These are phyloP conservation scores for Xyliphius kryptos DNA, from an alignment of 2,113 vertebrate species.

Conservation along the genomic window DNA sequence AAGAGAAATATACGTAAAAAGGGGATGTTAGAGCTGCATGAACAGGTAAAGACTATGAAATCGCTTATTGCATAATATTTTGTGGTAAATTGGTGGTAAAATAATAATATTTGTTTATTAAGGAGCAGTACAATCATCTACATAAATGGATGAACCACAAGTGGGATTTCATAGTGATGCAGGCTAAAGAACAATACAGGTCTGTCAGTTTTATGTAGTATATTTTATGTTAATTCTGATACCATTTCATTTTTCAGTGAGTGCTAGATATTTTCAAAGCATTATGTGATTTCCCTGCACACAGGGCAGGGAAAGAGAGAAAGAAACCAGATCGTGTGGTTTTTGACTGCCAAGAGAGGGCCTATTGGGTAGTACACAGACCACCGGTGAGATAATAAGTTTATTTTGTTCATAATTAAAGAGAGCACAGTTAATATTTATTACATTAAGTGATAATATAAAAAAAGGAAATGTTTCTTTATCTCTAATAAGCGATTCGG, in stretches of 20 bases:
- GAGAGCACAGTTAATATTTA: too few species aligned
- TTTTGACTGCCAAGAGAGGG: conserved; percentile 93
- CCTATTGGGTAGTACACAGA: conserved; percentile 93
- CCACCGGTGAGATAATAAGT: conserved; percentile 72
- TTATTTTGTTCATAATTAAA: too few species aligned
- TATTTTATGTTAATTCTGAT: conserved; percentile 7
- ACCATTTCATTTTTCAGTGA: too few species aligned
- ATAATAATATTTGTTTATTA: too few species aligned
- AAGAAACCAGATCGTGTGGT: conserved; percentile 87
- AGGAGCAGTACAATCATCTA: conserved; percentile 91
- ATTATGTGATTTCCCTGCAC: too few species aligned
- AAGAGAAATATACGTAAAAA: conserved; percentile 97
- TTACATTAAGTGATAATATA: too few species aligned
- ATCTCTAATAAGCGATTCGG: too few species aligned
- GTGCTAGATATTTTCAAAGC: too few species aligned
- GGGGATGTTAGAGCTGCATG: conserved; percentile 89
- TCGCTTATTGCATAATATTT: too few species aligned
- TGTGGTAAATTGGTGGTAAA: too few species aligned
- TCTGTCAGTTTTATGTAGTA: conserved; percentile 52
- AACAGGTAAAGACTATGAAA: too few species aligned
- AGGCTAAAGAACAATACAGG: conserved; percentile 96
- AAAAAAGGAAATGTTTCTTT: too few species aligned
- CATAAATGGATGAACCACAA: conserved; percentile 98
- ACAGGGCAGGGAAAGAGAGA: conserved; percentile 87
- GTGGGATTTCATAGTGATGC: conserved; percentile 98